phyloP scores from a whole-genome alignment of 2,113 vertebrate genomes.

The Halcyon senegalensis region DNA sequence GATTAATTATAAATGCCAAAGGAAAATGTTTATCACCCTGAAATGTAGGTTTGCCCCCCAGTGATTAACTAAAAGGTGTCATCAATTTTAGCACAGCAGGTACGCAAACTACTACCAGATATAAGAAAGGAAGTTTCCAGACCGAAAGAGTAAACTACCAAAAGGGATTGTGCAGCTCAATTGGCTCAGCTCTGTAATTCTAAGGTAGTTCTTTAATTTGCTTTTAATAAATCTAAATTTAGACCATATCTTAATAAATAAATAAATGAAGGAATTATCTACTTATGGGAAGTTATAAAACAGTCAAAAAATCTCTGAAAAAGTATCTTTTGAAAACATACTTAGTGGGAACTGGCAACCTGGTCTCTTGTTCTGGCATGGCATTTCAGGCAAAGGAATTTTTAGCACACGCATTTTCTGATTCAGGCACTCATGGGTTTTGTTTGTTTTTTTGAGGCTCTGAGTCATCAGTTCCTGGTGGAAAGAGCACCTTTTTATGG shows the following conservation, averaged over 20 bases:
- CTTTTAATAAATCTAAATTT: neutral
- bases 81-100: neutral
- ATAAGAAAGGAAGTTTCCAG: neutral
- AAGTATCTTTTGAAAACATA: neutral
- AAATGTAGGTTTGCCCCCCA: neutral
- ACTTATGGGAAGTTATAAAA: neutral
- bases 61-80: neutral
- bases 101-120: neutral
- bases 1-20: neutral
- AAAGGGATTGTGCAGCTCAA: neutral
- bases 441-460: neutral
- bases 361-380: too few species aligned
- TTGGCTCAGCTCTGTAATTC: neutral
- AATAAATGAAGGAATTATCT: neutral
- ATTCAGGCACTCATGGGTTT: neutral
- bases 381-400: neutral
- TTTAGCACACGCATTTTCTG: neutral
- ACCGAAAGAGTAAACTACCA: neutral
- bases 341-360: neutral
- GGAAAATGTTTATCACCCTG: rapidly evolving
- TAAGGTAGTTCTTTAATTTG: neutral
- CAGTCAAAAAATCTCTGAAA: neutral
- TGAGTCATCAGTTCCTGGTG: neutral
- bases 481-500: neutral
- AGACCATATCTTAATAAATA: neutral